Base-by-base conservation (phyloP, 2,113 vertebrate genomes). In the Piliocolobus tephrosceles region DNA sequence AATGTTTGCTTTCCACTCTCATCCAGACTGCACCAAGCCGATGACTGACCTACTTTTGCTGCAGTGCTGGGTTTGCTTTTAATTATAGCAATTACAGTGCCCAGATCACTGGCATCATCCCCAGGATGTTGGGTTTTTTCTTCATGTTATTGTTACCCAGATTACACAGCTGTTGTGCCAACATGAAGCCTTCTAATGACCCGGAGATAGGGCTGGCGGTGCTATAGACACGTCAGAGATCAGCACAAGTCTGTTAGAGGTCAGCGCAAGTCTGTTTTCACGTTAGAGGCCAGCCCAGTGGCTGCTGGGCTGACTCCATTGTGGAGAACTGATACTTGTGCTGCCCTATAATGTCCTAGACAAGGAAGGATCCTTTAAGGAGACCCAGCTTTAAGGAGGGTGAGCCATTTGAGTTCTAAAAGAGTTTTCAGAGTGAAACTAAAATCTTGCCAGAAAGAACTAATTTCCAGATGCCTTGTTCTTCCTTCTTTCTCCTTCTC, bases 51-150 rank as follows among this genome's bases (percentile, higher is more conserved):
- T 98, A 99, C 97, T 98, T 98, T 98, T 91, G 66, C 88, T 97
- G 79, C 90, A 98, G 95, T 97, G 97, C 98, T 99, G 98, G 94
- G 97, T 97, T 98, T 98, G 88, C 94, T 98, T 98, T 98, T 98
- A 99, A 99, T 98, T 98, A 98, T 96, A 99, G 98, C 98, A 98
- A 98, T 98, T 98, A 98, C 95, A 97, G 55, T 96, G 94, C 91
- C 96, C 97, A 94, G 98, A 97, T 98, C 95, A 61, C 96, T 98
- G 97, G 97, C 96, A 84, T 83, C 90, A 47, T 97, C 97, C 88
- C 96, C 96, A 96, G 96, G 98, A 98, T 97, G 97, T 83, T 96
- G 96, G 93, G 57, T 81, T 97, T 98, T 91, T 97, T 97, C 86
- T 96, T 98, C 94, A 91, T 97, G 92, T 98, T 98, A 98, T 98